These are phyloP conservation scores for Dromiciops gliroides DNA, from an alignment of 2,113 vertebrate genomes.

Conservation along the genomic window DNA sequence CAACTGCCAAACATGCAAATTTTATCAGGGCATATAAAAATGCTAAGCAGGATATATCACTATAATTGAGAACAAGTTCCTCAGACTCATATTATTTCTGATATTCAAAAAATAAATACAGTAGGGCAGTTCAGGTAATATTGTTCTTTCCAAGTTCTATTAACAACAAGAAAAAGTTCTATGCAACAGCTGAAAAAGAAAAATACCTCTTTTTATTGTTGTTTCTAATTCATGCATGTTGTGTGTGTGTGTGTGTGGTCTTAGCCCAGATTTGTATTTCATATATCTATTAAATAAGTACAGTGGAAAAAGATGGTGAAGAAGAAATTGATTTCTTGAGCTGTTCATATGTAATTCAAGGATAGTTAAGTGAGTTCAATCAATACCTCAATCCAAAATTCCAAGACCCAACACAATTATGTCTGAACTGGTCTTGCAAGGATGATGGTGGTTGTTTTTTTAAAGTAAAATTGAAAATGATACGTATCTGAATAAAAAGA, in stretches of 20 bases:
- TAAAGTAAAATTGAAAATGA: not conserved
- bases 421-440: not conserved
- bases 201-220: not conserved
- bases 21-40: not conserved
- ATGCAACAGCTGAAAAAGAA: not conserved
- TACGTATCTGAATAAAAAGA: not conserved
- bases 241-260: not conserved
- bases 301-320: slow-evolving; percentile 51
- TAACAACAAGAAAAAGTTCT: no score
- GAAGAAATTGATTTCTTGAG: slow-evolving; percentile 55
- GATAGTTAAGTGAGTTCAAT: not conserved
- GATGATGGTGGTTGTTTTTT: not conserved
- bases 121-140: not conserved
- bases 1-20: not conserved
- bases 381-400: not conserved
- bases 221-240: not conserved
- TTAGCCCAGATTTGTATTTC: slow-evolving; percentile 61
- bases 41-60: not conserved
- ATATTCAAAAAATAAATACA: not conserved
- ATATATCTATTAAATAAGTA: slow-evolving; percentile 53
- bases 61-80: not conserved
- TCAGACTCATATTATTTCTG: not conserved
- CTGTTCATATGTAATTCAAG: slow-evolving; percentile 45
- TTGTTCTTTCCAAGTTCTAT: not conserved
- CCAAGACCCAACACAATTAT: not conserved